A percentile compares a stretch with the other conserved stretches of the same genome.
Conservation (phyloP, 2,888 invertebrate genomes). For the Crematogaster levior region DNA sequence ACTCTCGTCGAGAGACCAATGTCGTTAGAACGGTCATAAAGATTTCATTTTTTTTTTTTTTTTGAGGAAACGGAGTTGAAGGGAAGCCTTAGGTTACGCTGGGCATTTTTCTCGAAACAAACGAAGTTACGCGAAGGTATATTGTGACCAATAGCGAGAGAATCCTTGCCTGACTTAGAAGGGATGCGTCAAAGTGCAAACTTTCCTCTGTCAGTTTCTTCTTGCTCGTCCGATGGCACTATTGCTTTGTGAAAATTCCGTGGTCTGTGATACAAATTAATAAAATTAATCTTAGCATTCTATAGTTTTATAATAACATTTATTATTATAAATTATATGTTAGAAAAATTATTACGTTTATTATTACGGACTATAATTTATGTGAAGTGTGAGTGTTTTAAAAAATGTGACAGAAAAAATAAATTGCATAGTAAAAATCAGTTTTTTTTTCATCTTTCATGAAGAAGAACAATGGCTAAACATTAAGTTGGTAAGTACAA, state of each 20-base stretch:
- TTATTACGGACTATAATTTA: not conserved
- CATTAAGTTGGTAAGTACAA: slow-evolving; percentile 22
- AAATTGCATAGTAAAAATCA: not conserved
- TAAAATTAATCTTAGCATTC: not conserved
- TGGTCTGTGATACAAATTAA: not conserved
- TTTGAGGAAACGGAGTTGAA: slow-evolving; percentile 69
- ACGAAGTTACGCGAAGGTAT: slow-evolving; percentile 57
- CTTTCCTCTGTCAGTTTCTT: slow-evolving; percentile 55
- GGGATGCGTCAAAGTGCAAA: slow-evolving; percentile 59
- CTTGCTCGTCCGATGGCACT: not conserved
- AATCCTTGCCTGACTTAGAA: slow-evolving; percentile 72
- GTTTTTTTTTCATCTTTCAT: not conserved
- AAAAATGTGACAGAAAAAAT: not conserved
- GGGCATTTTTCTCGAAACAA: slow-evolving; percentile 63
- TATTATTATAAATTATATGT: not conserved
- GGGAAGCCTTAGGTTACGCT: slow-evolving; percentile 68
- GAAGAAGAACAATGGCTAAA: not conserved
- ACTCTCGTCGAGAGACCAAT: slow-evolving; percentile 32
- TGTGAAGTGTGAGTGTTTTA: slow-evolving; percentile 12
- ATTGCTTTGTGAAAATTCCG: not conserved
- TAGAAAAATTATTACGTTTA: not conserved
- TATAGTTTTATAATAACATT: not conserved
- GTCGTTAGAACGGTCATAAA: slow-evolving; percentile 77
- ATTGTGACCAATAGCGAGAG: slow-evolving; percentile 74
- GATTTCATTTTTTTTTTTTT: slow-evolving; percentile 82